phyloP scores from a whole-genome alignment of 2,888 invertebrate species.

The Cosmorhoe ocellata region DNA sequence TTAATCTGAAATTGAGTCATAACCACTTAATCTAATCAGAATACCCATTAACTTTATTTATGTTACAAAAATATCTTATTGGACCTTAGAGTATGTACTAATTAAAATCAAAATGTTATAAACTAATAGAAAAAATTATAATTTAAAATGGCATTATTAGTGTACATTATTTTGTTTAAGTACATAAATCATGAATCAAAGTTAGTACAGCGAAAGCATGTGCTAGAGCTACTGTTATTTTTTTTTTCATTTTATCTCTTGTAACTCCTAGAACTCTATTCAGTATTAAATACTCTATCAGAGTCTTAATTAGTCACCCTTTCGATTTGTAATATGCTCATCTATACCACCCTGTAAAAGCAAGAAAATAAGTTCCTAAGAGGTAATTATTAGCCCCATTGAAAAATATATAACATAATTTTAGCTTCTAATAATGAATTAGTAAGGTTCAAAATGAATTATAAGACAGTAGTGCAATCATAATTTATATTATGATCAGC shows the following conservation, averaged over 20 bases:
- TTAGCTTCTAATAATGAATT: neutral
- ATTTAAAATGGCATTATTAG: conserved; percentile 28
- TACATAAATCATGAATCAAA: conserved; percentile 26
- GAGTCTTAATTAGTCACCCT: conserved; percentile 20
- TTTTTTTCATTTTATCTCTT: conserved; percentile 25
- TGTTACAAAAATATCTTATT: no score
- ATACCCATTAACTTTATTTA: conserved; percentile 4
- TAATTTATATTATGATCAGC: neutral
- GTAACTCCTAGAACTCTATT: conserved; percentile 14
- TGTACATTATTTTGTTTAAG: conserved; percentile 14
- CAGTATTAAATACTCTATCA: conserved; percentile 12
- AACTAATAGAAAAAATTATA: conserved; percentile 3
- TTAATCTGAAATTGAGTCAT: conserved; percentile 41
- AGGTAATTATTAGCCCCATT: conserved; percentile 5
- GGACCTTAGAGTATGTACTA: conserved; percentile 7
- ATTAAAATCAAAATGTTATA: conserved; percentile 6
- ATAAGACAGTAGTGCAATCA: neutral
- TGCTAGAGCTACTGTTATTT: conserved; percentile 38
- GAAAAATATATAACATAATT: neutral
- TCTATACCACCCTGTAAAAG: conserved; percentile 74
- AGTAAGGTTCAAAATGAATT: conserved; percentile 3
- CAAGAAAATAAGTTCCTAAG: conserved; percentile 24
- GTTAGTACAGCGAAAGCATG: conserved; percentile 67
- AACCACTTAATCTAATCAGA: conserved; percentile 19
- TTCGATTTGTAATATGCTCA: conserved; percentile 41